Percentiles rank a stretch among this genome's conserved stretches.
These are phyloP conservation scores for Peromyscus polionotus DNA, from an alignment of 2,113 vertebrate genomes.

Conservation along the genomic window DNA sequence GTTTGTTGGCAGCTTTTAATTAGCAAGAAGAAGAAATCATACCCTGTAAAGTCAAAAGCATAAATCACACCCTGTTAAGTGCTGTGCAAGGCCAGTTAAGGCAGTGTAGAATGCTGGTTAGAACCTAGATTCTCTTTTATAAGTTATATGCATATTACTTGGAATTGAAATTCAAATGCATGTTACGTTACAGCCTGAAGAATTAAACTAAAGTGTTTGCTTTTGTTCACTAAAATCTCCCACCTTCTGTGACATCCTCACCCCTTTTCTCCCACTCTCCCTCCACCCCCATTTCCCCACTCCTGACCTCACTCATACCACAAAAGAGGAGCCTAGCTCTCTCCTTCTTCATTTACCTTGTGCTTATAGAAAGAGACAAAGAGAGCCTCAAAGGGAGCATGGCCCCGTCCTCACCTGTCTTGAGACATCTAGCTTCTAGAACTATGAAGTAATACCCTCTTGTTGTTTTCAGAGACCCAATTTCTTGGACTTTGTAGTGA, in stretches of 20 bases:
- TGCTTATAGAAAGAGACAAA: neutral
- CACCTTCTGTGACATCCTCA: neutral
- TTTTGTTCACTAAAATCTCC: neutral
- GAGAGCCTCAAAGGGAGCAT: neutral
- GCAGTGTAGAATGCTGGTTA: neutral
- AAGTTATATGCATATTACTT: neutral
- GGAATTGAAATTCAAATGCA: neutral
- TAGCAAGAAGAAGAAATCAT: neutral
- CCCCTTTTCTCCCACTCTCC: accelerated
- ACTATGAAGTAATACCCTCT: neutral
- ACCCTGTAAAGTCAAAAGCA: neutral
- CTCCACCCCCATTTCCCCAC: neutral
- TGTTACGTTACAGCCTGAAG: neutral
- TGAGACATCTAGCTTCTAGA: neutral
- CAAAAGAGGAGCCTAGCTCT: neutral
- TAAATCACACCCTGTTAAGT: neutral
- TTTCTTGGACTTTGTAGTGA: neutral
- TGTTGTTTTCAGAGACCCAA: neutral
- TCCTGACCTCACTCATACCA: neutral
- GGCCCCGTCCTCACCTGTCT: neutral
- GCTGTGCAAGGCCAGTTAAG: no score
- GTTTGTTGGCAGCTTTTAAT: neutral
- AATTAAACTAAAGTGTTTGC: neutral
- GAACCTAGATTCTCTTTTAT: neutral
- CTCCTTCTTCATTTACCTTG: neutral